These are phyloP conservation scores for Pipistrellus pipistrellus DNA, from an alignment of 2,797 vertebrate species.

Conservation along the genomic window DNA sequence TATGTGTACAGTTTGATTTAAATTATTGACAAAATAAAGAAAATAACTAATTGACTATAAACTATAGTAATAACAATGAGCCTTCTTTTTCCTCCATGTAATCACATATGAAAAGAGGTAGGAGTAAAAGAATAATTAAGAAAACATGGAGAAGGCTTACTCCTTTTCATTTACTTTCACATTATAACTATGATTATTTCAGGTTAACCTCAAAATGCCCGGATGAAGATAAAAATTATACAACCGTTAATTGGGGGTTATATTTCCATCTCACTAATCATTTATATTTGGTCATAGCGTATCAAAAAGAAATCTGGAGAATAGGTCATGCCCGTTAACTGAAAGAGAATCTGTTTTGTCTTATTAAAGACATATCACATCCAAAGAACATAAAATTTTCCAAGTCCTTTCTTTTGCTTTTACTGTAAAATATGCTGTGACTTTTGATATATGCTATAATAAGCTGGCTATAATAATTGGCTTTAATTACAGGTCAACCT, in stretches of 20 bases:
- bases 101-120: not conserved
- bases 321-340: not conserved
- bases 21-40: not conserved
- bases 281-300: not conserved
- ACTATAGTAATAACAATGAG: not conserved
- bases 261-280: slow-evolving; percentile 48
- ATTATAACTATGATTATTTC: not conserved
- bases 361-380: slow-evolving; percentile 59
- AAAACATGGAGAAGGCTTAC: not conserved
- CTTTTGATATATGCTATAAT: slow-evolving; percentile 68
- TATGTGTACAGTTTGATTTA: not conserved
- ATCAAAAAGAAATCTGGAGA: not conserved
- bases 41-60: not conserved
- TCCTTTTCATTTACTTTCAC: slow-evolving; percentile 3
- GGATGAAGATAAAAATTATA: not conserved
- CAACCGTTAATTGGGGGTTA: not conserved
- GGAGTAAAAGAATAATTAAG: not conserved
- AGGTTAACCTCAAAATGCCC: slow-evolving; percentile 47
- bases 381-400: not conserved
- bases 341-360: not conserved
- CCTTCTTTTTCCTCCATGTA: not conserved
- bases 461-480: slow-evolving; percentile 66
- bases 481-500: slow-evolving; percentile 81
- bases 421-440: slow-evolving; percentile 69
- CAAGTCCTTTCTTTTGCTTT: not conserved